Evolutionary conservation across 2,113 vertebrate species (phyloP).

Genomic region (Onychostoma macrolepis): DNA sequence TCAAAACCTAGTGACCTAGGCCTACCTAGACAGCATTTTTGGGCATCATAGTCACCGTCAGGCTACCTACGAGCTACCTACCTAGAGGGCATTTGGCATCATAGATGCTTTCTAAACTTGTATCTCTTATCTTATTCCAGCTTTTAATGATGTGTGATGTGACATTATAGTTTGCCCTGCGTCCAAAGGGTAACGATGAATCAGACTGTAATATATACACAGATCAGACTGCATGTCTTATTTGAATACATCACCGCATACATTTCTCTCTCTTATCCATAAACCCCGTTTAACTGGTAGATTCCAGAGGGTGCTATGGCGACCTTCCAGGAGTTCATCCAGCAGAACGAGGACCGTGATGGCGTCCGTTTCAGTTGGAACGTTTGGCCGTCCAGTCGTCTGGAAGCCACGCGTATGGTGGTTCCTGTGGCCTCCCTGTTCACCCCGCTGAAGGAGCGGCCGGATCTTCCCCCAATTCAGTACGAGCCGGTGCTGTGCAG

Average conservation of each 20-base stretch:
- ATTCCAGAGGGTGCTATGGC: constrained; percentile 79
- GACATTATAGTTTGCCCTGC: constrained; percentile 32
- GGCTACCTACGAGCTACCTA: not conserved
- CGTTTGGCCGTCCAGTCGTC: constrained; percentile 95
- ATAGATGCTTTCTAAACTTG: not conserved
- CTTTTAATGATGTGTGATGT: not conserved
- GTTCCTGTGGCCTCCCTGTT: constrained; percentile 91
- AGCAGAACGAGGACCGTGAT: constrained; percentile 96
- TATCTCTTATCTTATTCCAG: constrained; percentile 1
- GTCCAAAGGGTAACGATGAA: constrained; percentile 48
- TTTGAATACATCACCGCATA: not conserved
- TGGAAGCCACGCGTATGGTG: constrained; percentile 97
- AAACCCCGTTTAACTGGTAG: constrained; percentile 60
- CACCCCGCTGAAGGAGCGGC: constrained; percentile 89
- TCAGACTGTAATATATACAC: constrained; percentile 4
- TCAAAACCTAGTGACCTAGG: no score
- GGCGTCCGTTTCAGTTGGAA: constrained; percentile 99
- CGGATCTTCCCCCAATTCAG: constrained; percentile 94
- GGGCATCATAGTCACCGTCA: not conserved
- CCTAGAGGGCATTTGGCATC: not conserved
- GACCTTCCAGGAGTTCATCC: constrained; percentile 96
- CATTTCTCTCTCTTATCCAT: not conserved
- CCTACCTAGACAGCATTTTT: not conserved
- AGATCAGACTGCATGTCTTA: not conserved
- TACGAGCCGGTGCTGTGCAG: constrained; percentile 97